Percentiles rank a stretch among this genome's conserved stretches.
These are phyloP conservation scores for Neotragus pygmaeus DNA, from an alignment of 2,113 vertebrate genomes.

Conservation along the genomic window DNA sequence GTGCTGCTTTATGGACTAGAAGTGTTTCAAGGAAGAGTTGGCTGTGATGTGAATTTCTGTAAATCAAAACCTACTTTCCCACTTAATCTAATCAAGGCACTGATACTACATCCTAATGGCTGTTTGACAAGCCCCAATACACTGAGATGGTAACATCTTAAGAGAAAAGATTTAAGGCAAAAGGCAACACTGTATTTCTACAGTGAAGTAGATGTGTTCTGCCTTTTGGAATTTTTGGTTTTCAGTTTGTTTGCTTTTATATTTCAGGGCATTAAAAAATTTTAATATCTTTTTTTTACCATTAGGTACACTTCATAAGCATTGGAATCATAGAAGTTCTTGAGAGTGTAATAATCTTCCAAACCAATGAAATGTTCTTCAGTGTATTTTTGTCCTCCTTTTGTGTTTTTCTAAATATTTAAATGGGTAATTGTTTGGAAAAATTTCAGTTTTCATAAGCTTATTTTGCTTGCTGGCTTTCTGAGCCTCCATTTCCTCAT, in stretches of 20 bases:
- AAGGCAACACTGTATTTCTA: neutral
- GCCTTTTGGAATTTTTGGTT: fast-evolving
- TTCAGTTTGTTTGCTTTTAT: neutral
- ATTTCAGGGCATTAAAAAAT: neutral
- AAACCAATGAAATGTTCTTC: too few relatives aligned
- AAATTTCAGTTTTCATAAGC: neutral
- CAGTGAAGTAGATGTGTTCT: neutral
- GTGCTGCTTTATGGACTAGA: neutral
- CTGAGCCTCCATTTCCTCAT: neutral
- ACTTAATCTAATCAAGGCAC: neutral
- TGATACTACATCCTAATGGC: neutral
- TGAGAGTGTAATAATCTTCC: neutral
- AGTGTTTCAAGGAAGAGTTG: neutral
- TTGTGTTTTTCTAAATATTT: neutral
- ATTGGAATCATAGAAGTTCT: neutral
- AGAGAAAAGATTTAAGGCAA: neutral
- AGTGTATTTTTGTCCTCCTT: neutral
- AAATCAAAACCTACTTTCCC: neutral
- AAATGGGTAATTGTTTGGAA: neutral
- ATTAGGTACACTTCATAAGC: neutral
- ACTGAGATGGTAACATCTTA: too few relatives aligned
- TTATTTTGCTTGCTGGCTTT: neutral
- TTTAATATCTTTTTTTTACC: too few relatives aligned
- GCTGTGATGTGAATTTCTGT: neutral
- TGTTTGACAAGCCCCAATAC: neutral